Evolutionary conservation across 2,888 invertebrate genomes (phyloP).

Genomic region (Diaprepes abbreviatus): DNA sequence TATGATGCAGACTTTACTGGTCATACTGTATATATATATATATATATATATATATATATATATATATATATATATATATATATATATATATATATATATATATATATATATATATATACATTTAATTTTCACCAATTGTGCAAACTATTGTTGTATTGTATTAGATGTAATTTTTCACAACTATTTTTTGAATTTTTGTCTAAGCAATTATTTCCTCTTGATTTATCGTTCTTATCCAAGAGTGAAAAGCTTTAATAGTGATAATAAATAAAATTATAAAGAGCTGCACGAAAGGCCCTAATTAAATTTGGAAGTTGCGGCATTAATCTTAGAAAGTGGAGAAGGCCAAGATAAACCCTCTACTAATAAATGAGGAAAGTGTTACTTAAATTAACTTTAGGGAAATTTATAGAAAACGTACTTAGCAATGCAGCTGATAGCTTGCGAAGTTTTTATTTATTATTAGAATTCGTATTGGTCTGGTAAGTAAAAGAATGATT

Average conservation of each 20-base stretch:
- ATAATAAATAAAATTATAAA: constrained; percentile 31
- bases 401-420: constrained; percentile 20
- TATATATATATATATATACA: too few relatives aligned
- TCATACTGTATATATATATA: too few relatives aligned
- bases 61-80: too few relatives aligned
- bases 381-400: constrained; percentile 16
- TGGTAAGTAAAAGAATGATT: too few relatives aligned
- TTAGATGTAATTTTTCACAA: background rate
- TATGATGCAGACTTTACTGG: too few relatives aligned
- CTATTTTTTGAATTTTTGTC: background rate
- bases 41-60: too few relatives aligned
- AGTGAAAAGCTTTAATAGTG: constrained; percentile 1
- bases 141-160: too few relatives aligned
- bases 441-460: too few relatives aligned
- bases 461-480: too few relatives aligned
- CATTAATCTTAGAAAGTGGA: constrained; percentile 32
- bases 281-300: constrained; percentile 22
- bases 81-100: too few relatives aligned
- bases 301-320: constrained; percentile 32
- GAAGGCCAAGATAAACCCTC: constrained; percentile 29
- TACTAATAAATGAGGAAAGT: constrained; percentile 15
- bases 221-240: background rate
- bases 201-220: background rate
- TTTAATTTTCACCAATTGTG: too few relatives aligned
- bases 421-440: too few relatives aligned